These are phyloP conservation scores for Stenopsyche tienmushanensis DNA, from an alignment of 1,140 invertebrate species.

Conservation along the genomic window DNA sequence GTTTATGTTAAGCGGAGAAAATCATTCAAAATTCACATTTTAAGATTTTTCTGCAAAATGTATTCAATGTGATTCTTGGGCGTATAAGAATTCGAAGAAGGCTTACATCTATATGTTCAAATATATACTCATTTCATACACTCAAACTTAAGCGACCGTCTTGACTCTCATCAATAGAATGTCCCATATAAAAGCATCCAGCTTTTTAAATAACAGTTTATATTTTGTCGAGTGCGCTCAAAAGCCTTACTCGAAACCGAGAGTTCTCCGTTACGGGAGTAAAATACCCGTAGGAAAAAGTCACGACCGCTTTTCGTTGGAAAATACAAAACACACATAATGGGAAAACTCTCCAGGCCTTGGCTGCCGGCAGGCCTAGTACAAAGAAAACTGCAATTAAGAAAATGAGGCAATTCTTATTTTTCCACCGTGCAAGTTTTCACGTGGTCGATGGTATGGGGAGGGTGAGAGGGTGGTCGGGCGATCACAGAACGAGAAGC, in stretches of 20 bases:
- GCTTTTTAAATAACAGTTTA: neutral
- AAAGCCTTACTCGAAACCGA: neutral
- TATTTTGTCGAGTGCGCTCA: neutral
- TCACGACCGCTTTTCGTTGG: conserved; percentile 19
- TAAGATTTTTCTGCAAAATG: no score
- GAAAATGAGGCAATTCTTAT: conserved; percentile 38
- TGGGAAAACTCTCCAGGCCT: conserved; percentile 22
- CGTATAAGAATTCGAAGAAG: no score
- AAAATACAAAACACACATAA: conserved; percentile 31
- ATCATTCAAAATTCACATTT: no score
- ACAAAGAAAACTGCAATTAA: conserved; percentile 38
- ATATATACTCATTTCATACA: no score
- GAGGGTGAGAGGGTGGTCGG: neutral
- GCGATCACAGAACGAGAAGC: neutral
- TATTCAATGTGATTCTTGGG: no score
- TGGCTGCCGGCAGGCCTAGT: conserved; percentile 4
- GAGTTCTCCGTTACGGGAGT: neutral
- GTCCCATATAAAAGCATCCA: no score
- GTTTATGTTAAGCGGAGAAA: no score
- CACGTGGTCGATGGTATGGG: conserved; percentile 8
- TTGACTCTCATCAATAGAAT: no score
- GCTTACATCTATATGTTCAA: no score
- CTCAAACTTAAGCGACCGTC: no score
- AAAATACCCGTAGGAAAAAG: conserved; percentile 5
- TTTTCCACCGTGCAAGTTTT: conserved; percentile 34